Evolutionary conservation across 2,113 vertebrate species (phyloP).

Genomic region (Embiotoca jacksoni): DNA sequence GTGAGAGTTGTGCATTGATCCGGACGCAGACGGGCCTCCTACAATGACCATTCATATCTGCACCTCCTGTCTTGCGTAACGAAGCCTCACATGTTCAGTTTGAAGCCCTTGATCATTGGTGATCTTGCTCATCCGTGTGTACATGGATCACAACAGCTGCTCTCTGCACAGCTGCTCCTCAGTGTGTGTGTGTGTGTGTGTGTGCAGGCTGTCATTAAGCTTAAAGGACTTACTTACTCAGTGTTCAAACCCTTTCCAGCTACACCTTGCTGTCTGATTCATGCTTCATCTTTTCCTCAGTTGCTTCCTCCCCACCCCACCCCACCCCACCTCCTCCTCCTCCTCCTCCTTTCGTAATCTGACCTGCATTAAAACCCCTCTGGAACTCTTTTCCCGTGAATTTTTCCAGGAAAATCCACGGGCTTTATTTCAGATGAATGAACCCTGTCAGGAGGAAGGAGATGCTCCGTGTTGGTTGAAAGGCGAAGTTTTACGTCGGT

Average conservation of each 20-base stretch:
- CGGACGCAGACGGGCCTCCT: background rate
- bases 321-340: too few species aligned
- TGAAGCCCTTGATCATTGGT: conserved; percentile 10
- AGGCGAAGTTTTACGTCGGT: background rate
- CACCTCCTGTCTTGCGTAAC: background rate
- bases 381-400: too few species aligned
- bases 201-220: conserved; percentile 28
- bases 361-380: too few species aligned
- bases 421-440: too few species aligned
- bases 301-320: too few species aligned
- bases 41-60: background rate
- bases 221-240: conserved; percentile 13
- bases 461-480: too few species aligned
- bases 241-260: background rate
- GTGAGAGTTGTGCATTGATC: background rate
- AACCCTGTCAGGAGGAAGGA: too few species aligned
- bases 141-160: conserved; percentile 69
- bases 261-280: conserved; percentile 32
- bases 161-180: conserved; percentile 70
- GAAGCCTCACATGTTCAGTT: conserved; percentile 39
- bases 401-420: too few species aligned
- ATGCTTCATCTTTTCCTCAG: background rate
- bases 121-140: conserved; percentile 41
- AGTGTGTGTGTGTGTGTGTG: conserved; percentile 46
- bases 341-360: too few species aligned